Base-by-base conservation (phyloP, 2,113 vertebrate species). In the Hypocryptadius cinnamomeus region DNA sequence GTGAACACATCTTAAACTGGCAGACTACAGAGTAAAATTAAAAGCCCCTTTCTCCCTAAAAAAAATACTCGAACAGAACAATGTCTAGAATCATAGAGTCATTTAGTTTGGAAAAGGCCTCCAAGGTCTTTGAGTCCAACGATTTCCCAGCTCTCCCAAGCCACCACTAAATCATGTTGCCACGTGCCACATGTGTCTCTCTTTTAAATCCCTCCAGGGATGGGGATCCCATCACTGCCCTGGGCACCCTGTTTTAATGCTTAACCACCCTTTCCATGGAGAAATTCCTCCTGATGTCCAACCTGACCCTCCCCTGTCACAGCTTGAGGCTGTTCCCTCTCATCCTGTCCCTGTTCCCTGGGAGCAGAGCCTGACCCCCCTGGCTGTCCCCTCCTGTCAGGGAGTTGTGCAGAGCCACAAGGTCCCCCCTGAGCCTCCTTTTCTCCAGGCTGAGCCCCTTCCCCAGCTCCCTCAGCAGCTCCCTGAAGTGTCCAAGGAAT, bases 241-340 rank as follows among this genome's bases (percentile, higher is more conserved):
- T 44, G 23, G 10, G 15, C 77, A 73, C 3, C 15, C 19, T 28
- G 4, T 53, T 66, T 57, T 33, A 60, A 14, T 25, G 16, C 24
- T 39, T 30, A 16, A 20, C 15, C 22, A 37, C 7, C 2, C 27
- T 24, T 51, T 45, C 53, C 23, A 25, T 40, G 53, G 1, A 81
- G 33, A 68, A 74, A 68, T 47, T 28, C 28, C 13, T 66, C 44
- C 33, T 45, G 24, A 30, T 74, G 24, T 53, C 33, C 51, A 45
- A 15, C 53, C 78, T 53, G 11, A 74, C 0, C 30, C 16, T 74
- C 11, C 3, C 30, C 30, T 61, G 30, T 11, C 1, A 0, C 24
- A 60, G 2, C 5, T 3, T 40, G n/a, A 25, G 8, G 20, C 20
- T 0, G 0, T 74, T 53, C 0, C 17, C 14, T 7, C 69, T 68